These are phyloP conservation scores for Trichopoda pennipes DNA, from an alignment of 2,888 invertebrate genomes.

Conservation along the genomic window DNA sequence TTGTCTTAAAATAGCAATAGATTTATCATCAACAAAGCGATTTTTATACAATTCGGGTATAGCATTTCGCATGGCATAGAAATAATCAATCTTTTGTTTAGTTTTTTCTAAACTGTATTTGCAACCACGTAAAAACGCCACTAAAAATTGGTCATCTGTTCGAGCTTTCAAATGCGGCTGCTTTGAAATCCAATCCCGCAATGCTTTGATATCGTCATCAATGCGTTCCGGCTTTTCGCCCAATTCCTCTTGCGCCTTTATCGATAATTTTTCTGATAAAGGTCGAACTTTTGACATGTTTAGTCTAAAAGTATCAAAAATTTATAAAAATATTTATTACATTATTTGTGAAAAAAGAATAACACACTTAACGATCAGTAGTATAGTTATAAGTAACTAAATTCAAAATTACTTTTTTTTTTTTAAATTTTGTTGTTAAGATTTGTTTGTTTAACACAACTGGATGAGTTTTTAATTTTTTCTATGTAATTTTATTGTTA, in stretches of 20 bases:
- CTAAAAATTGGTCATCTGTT: conserved; percentile 81
- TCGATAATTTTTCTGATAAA: conserved; percentile 74
- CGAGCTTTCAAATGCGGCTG: conserved; percentile 82
- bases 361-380: too few relatives aligned
- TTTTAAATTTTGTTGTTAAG: too few relatives aligned
- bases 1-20: conserved; percentile 75
- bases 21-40: conserved; percentile 76
- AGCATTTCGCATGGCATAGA: conserved; percentile 83
- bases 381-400: too few relatives aligned
- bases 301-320: conserved; percentile 35
- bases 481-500: not conserved
- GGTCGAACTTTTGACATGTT: conserved; percentile 76
- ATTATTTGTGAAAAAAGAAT: too few relatives aligned
- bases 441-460: not conserved
- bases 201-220: conserved; percentile 78
- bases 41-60: conserved; percentile 84
- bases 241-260: conserved; percentile 81
- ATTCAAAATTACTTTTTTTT: too few relatives aligned
- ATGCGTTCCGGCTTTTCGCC: conserved; percentile 81
- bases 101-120: conserved; percentile 83
- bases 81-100: conserved; percentile 83
- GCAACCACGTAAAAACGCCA: conserved; percentile 83
- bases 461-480: not conserved
- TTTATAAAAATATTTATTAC: too few relatives aligned
- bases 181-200: conserved; percentile 82